phyloP scores from a whole-genome alignment of 2,888 invertebrate genomes.

The Phragmatobia fuliginosa region DNA sequence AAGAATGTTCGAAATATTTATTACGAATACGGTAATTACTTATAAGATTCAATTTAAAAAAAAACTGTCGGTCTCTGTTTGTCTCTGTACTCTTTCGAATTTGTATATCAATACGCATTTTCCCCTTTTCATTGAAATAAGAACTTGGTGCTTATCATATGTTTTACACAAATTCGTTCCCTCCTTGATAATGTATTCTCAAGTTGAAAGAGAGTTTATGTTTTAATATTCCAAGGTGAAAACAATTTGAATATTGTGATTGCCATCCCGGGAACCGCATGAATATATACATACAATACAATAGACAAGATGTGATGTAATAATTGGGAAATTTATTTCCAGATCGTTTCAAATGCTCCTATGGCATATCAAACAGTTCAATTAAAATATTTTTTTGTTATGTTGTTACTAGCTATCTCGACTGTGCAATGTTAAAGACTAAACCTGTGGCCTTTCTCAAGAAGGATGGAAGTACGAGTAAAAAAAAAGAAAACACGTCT shows the following conservation, averaged over 20 bases:
- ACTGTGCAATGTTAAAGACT: too few relatives aligned
- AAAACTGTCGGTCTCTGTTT: too few relatives aligned
- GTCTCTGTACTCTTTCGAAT: too few relatives aligned
- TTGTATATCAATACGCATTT: too few relatives aligned
- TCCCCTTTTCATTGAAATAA: too few relatives aligned
- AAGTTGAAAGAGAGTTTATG: neutral
- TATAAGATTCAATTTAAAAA: too few relatives aligned
- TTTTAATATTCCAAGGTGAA: neutral
- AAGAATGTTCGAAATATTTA: too few relatives aligned
- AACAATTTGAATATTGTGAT: slow-evolving; percentile 1
- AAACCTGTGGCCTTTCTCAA: too few relatives aligned
- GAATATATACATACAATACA: neutral
- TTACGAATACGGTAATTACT: too few relatives aligned
- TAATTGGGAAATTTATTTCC: neutral
- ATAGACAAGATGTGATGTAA: neutral
- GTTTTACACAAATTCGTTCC: neutral
- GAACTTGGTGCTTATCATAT: neutral
- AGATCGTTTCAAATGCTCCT: slow-evolving; percentile 9
- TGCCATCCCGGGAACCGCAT: neutral
- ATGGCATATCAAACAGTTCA: slow-evolving; percentile 20
- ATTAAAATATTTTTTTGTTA: slow-evolving; percentile 23
- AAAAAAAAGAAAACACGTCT: too few relatives aligned
- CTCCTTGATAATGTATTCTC: neutral
- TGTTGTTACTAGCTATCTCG: too few relatives aligned
- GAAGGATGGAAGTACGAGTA: too few relatives aligned